A percentile compares a stretch with the other conserved stretches of the same genome.
Conservation (phyloP, 2,113 vertebrate genomes). For the Genyomyrus donnyi region DNA sequence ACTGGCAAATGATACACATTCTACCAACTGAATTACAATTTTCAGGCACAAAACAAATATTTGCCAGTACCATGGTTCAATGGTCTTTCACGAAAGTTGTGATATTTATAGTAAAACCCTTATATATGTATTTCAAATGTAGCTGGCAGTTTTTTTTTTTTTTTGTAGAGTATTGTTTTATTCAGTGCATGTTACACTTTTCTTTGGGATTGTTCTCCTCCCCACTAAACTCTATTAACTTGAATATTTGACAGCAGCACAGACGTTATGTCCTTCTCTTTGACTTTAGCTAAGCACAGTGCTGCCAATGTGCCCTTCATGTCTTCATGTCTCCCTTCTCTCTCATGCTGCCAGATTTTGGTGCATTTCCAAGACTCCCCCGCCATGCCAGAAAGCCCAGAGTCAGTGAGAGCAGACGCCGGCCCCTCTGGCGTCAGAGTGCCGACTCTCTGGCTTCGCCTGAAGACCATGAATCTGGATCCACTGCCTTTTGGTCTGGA, state of each 20-base stretch:
- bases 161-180: not conserved
- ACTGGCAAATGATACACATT: not conserved
- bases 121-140: not conserved
- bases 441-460: not conserved
- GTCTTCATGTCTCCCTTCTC: not conserved
- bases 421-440: too few species aligned
- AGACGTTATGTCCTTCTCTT: not conserved
- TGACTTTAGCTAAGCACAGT: not conserved
- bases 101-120: not conserved
- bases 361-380: not conserved
- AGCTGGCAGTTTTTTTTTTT: not conserved
- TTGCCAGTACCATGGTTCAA: not conserved
- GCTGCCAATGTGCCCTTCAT: not conserved
- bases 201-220: not conserved
- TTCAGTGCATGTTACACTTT: not conserved
- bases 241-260: not conserved
- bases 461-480: not conserved
- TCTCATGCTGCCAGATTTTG: not conserved
- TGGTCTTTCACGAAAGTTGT: not conserved
- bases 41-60: conserved; percentile 4
- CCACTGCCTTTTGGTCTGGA: not conserved
- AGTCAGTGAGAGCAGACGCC: not conserved
- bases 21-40: not conserved
- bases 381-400: not conserved
- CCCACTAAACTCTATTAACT: not conserved